phyloP scores from a whole-genome alignment of 2,113 vertebrate genomes.

The Desmodus rotundus region DNA sequence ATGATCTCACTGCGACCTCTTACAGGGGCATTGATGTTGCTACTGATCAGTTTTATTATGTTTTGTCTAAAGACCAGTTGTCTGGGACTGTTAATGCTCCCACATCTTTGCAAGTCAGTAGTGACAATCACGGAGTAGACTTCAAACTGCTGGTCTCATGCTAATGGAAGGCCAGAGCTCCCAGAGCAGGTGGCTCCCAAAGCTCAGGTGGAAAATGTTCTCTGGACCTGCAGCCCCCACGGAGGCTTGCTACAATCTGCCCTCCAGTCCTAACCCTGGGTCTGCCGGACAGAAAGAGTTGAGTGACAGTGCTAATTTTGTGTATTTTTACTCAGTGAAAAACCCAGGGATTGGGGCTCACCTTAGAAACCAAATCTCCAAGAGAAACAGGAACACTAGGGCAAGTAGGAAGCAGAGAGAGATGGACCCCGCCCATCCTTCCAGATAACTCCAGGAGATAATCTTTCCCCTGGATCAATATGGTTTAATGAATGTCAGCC shows the following conservation, averaged over 20 bases:
- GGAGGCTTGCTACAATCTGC: neutral
- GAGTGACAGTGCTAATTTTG: neutral
- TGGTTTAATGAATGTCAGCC: neutral
- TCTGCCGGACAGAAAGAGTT: neutral
- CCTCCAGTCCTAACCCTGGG: neutral
- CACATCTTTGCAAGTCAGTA: neutral
- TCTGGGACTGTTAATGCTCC: neutral
- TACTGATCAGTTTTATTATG: neutral
- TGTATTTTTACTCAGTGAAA: neutral
- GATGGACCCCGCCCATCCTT: rapidly evolving
- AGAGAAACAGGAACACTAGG: neutral
- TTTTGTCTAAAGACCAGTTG: neutral
- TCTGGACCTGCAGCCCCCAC: neutral
- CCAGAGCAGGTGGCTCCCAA: neutral
- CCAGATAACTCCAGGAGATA: neutral
- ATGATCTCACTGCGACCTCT: neutral
- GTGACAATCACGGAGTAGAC: neutral
- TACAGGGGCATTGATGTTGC: neutral
- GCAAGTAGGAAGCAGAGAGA: neutral
- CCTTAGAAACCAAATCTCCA: neutral
- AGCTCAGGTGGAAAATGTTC: neutral
- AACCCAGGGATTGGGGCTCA: neutral
- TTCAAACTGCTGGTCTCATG: neutral
- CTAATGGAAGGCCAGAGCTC: neutral
- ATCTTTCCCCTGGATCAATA: neutral